Evolutionary conservation across 2,888 invertebrate genomes (phyloP).

Genomic region (Lycia hirtaria): DNA sequence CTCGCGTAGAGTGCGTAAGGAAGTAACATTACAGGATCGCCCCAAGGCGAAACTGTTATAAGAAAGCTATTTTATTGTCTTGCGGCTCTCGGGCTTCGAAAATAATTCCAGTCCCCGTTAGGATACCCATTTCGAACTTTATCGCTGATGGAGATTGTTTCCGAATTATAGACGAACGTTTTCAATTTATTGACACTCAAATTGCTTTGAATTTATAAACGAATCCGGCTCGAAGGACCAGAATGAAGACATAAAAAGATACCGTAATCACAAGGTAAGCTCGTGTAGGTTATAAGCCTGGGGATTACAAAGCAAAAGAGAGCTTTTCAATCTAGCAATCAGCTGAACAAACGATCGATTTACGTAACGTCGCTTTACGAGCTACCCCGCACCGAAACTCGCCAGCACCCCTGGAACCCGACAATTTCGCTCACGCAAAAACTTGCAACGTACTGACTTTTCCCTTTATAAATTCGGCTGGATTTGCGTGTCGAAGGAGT

Average conservation of each 20-base stretch:
- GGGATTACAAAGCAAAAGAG: conserved; percentile 66
- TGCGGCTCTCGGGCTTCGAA: conserved; percentile 57
- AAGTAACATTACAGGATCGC: conserved; percentile 61
- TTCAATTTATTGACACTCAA: conserved; percentile 55
- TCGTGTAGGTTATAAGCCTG: conserved; percentile 51
- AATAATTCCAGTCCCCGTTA: conserved; percentile 68
- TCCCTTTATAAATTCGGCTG: conserved; percentile 60
- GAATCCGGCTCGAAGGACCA: conserved; percentile 31
- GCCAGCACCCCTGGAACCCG: conserved; percentile 47
- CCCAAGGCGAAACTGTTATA: conserved; percentile 61
- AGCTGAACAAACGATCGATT: conserved; percentile 76
- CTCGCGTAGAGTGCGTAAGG: conserved; percentile 56
- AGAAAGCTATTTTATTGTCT: conserved; percentile 72
- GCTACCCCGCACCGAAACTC: conserved; percentile 57
- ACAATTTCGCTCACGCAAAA: conserved; percentile 63
- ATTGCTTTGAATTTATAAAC: conserved; percentile 37
- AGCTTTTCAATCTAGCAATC: conserved; percentile 74
- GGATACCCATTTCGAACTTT: conserved; percentile 63
- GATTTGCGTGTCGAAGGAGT: conserved; percentile 74
- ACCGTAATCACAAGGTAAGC: conserved; percentile 39
- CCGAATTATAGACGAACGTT: conserved; percentile 54
- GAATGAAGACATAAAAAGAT: conserved; percentile 37
- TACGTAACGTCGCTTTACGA: conserved; percentile 70
- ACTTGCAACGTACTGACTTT: conserved; percentile 67
- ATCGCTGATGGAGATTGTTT: conserved; percentile 60